Base-by-base conservation (phyloP, 2,888 invertebrate species). In the Anoplius nigerrimus region DNA sequence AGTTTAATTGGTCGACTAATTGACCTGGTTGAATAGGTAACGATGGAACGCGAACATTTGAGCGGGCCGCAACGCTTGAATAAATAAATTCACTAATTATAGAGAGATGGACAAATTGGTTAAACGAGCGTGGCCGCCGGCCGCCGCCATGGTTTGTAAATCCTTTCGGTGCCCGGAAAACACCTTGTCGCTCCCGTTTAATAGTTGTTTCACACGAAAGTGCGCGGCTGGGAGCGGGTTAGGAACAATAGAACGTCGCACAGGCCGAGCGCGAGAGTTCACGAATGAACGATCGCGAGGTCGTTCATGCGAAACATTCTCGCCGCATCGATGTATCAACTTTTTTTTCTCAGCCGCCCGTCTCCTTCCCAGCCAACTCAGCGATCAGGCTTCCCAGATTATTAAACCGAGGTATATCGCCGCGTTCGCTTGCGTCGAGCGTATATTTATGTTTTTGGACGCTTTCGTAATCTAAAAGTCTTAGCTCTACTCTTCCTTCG, bases 51-150 rank as follows among this genome's bases (percentile, higher is more conserved):
- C 15, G 52, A 34, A 34, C 22, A 21, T 48, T 48, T 48, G 3
- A 48, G 16, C 48, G 48, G 11, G 48, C 48, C 16, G 48, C 48
- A 48, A 48, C 52, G 52, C 22, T 22, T 22, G 52, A 21, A 21
- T 52, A 52, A 52, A 52, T 21, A 21, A 52, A 52, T 21, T 52
- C 52, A 21, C 52, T 20, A 48, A 48, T 48, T 48, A 52, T 48
- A 48, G 48, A 52, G 21, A 2, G 52, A 22, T 15, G 52, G 52
- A 21, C 52, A 11, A 52, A 52, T 52, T 52, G 48, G 18, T 48
- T 48, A 48, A 16, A 48, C 13, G 48, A 1, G 2, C 48, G 13
- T 48, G 16, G 16, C 5, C 52, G 52, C 52, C 2, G 3, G 52
- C 3, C 16, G 1, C 15, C 5, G 16, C n/a, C 16, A 16, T 6